Base-by-base conservation (phyloP, 1,140 invertebrate genomes). In the Drosophila tsacasi region DNA sequence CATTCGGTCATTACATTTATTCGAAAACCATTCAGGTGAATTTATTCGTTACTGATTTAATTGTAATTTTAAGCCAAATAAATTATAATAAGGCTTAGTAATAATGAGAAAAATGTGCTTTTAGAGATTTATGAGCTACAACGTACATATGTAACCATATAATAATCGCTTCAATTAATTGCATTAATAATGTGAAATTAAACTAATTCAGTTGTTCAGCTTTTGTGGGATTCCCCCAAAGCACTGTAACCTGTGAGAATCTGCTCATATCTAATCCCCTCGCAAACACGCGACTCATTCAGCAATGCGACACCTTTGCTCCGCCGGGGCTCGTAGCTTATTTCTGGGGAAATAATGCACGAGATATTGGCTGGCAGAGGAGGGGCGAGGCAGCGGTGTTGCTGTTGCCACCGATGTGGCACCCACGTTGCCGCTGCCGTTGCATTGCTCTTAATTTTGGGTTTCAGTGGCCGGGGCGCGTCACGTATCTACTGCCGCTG, bases 391-490 rank as follows among this genome's bases (percentile, higher is more conserved):
- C 32, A 15, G 30, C 32, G 10, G 13, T 63, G 60, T 15, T 32
- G 47, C 42, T 62, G 58, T 52, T 72, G 55, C 54, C 54, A 25
- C 35, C 40, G 44, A 10, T 67, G 66, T 72, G 39, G 35, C 54
- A 39, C 54, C 32, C 35, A 10, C 57, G 62, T 30, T 64, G 78
- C 49, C 54, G 49, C 23, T 46, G 58, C 40, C 50, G 76, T 50
- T 72, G 76, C 54, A 77, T 47, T 81, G 79, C 85, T 90, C 85
- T 90, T 90, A 90, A 90, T 90, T 90, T 90, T 32, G 76, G 85
- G 85, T 90, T 90, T 90, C 85, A 71, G 63, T 90, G 78, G 59
- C 81, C 63, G 55, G 19, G 49, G 64, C 76, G 84, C 85, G 85
- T 82, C 82, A 90, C 86, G 85, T 91, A 91, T 58, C 62, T 37